Evolutionary conservation across 1,140 invertebrate genomes (phyloP).

Genomic region (Procambarus virginalis): DNA sequence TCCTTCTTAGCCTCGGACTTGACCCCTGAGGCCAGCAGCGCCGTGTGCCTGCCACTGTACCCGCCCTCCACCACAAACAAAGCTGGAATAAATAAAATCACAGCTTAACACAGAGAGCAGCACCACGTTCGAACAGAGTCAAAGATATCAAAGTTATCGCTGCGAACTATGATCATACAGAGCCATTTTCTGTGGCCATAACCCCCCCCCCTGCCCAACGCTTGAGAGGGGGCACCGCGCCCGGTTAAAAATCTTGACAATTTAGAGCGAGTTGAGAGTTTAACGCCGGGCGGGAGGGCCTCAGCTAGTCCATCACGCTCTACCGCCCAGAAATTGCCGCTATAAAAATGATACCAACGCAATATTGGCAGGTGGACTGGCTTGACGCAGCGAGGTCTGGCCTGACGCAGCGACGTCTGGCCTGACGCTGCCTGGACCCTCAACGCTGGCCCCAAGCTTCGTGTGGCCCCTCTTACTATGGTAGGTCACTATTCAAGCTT

Average conservation of each 20-base stretch:
- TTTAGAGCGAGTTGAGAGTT: slow-evolving; percentile 13
- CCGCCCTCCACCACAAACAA: background rate
- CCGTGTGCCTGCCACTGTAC: background rate
- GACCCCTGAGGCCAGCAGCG: background rate
- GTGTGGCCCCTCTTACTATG: too few relatives aligned
- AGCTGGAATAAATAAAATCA: background rate
- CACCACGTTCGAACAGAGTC: background rate
- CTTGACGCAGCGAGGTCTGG: background rate
- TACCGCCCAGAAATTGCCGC: slow-evolving; percentile 7
- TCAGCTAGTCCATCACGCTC: background rate
- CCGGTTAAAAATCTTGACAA: background rate
- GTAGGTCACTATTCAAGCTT: too few relatives aligned
- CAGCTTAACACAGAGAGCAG: background rate
- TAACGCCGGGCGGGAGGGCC: background rate
- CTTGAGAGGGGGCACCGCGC: background rate
- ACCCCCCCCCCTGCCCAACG: background rate
- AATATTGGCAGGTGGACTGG: slow-evolving; percentile 4
- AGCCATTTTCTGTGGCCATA: background rate
- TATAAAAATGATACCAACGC: slow-evolving; percentile 18
- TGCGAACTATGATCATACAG: background rate
- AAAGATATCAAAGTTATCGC: background rate
- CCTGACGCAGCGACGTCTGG: background rate
- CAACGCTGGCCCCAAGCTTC: too few relatives aligned
- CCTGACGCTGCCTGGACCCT: too few relatives aligned
- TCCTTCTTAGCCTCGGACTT: too few relatives aligned